phyloP scores from a whole-genome alignment of 2,113 vertebrate genomes.

The Sinocyclocheilus maitianheensis region DNA sequence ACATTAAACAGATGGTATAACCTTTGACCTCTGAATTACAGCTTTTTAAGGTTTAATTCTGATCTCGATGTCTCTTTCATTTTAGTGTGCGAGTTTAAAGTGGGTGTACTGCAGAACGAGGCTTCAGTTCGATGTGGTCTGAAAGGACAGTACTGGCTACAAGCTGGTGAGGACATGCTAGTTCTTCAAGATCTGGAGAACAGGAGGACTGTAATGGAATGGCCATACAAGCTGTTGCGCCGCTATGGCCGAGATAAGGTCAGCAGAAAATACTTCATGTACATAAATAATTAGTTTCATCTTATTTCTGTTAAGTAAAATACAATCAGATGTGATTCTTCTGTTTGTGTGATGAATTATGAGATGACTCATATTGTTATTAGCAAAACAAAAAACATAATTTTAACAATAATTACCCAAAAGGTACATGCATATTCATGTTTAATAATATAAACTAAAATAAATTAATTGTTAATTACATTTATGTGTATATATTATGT shows the following conservation, averaged over 20 bases:
- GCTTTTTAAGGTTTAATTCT: not conserved
- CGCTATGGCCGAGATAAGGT: slow-evolving; percentile 93
- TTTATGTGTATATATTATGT: not conserved
- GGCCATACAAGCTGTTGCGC: slow-evolving; percentile 90
- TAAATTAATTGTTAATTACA: not conserved
- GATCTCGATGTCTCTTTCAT: not conserved
- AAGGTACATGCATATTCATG: not conserved
- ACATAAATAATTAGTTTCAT: not conserved
- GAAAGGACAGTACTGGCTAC: slow-evolving; percentile 83
- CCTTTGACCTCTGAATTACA: not conserved
- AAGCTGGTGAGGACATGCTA: slow-evolving; percentile 77
- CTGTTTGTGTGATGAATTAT: not conserved
- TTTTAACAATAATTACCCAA: not conserved
- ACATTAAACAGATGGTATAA: not conserved
- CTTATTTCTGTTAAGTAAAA: no score
- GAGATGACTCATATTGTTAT: not conserved
- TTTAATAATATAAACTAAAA: not conserved
- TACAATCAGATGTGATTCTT: not conserved
- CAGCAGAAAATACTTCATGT: slow-evolving; percentile 16
- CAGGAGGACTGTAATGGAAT: slow-evolving; percentile 72
- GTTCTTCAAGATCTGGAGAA: slow-evolving; percentile 77
- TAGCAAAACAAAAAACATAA: not conserved
- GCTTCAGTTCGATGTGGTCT: slow-evolving; percentile 83
- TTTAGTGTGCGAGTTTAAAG: slow-evolving; percentile 83
- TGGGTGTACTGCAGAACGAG: slow-evolving; percentile 81